Conservation (phyloP, 2,888 invertebrate genomes). For the Drosophila anomalata region DNA sequence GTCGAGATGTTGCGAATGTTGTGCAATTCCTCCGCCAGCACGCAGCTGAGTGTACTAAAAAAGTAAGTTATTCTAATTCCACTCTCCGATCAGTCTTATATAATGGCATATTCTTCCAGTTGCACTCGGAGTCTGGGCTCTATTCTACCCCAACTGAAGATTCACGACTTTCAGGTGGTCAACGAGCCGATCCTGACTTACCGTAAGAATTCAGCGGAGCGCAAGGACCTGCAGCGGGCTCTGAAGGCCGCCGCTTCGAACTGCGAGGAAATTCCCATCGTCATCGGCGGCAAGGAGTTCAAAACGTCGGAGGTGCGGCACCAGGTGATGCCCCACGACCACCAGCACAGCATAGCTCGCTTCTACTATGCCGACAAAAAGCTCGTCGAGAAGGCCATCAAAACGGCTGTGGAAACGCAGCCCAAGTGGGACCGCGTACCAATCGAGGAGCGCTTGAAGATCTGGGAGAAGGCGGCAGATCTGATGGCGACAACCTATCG, state of each 20-base stretch:
- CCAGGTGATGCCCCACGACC: constrained; percentile 96
- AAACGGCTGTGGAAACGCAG: constrained; percentile 91
- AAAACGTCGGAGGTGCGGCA: constrained; percentile 88
- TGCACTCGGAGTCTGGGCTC: constrained; percentile 85
- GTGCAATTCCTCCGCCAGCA: constrained; percentile 29
- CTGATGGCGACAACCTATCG: constrained; percentile 95
- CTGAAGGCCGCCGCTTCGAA: constrained; percentile 87
- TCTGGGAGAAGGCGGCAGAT: constrained; percentile 95
- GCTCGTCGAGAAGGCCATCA: constrained; percentile 93
- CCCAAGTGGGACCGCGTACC: constrained; percentile 95
- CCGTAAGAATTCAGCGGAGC: constrained; percentile 92
- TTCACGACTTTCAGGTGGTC: constrained; percentile 88
- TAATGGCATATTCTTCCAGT: constrained; percentile 37
- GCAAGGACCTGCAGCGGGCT: constrained; percentile 88
- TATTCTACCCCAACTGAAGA: constrained; percentile 87
- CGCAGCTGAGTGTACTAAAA: constrained; percentile 36
- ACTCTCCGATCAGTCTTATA: neutral
- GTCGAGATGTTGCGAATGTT: constrained; percentile 63
- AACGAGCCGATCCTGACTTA: constrained; percentile 94
- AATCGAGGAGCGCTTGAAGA: constrained; percentile 90
- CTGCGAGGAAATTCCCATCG: constrained; percentile 95
- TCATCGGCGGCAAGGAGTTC: constrained; percentile 96
- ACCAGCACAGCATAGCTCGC: constrained; percentile 93
- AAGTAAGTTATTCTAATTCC: constrained; percentile 36
- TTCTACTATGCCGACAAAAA: constrained; percentile 96